Base-by-base conservation (phyloP, 2,888 invertebrate genomes). In the Hydriomena furcata region DNA sequence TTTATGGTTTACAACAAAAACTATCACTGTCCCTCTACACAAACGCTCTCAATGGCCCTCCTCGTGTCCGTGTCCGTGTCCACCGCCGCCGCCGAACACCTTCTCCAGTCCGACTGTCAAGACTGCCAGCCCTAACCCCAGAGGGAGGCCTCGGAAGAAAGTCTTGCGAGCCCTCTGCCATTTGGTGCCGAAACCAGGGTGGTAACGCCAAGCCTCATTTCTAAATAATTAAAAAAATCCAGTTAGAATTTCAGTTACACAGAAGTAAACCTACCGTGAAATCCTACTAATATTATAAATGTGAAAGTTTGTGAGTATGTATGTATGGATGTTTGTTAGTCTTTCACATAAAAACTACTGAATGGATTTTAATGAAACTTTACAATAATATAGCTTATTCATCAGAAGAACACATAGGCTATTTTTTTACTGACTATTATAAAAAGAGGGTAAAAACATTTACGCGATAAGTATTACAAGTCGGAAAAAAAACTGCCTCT, bases 131-230 rank as follows among this genome's bases (percentile, higher is more conserved):
- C 58, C 92, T 44, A 94, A 81, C 0, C 96, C 97, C 17, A 92
- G 71, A 40, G 90, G 89, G 43, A 94, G 90, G 0, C 96, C 96
- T 41, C 94, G 92, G 59, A 93, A 91, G 59, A 95, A 79, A 7
- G 91, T 72, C 0, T 66, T 68, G 8, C 73, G 68, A 0, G 90
- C 65, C 5, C 93, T 91, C 1, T 60, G 49, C 28, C 65, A 63
- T 11, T 79, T 82, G 0, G 92, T 93, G 8, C 93, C 93, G 61
- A 92, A 94, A 37, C 92, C 93, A 1, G 84, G 84, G 65, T 94
- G 83, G 71, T 92, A 96, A 17, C 95, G 91, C 97, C 97, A 97
- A 0, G 94, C 95, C 82, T 97, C 95, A 79, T 97, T 97, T 71
- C 95, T 94, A 7, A 2, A 47, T 6, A 11, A 20, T 4, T 24